Conservation (phyloP, 2,797 vertebrate genomes). For the Loriculus beryllinus region DNA sequence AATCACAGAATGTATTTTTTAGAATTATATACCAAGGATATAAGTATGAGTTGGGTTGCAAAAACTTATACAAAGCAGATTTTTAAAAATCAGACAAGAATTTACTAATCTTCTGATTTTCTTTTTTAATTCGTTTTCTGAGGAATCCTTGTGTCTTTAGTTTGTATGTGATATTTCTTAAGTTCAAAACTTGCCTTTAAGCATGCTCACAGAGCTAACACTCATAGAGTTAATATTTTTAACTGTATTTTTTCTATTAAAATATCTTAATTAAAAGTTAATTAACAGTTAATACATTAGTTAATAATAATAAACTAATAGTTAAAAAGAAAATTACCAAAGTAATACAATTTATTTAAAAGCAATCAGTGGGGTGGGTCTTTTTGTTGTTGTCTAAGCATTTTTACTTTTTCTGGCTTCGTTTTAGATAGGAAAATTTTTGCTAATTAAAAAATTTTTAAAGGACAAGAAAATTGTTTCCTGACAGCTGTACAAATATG, state of each 20-base stretch:
- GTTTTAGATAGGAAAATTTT: not conserved
- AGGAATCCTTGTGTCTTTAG: not conserved
- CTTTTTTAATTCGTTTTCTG: not conserved
- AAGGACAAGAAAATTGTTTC: not conserved
- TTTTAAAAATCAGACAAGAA: not conserved
- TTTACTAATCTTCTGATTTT: not conserved
- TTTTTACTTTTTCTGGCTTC: not conserved
- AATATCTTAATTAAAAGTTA: not conserved
- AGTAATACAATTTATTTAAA: not conserved
- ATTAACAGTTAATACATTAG: not conserved
- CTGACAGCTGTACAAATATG: not conserved
- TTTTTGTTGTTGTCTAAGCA: not conserved
- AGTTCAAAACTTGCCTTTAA: not conserved
- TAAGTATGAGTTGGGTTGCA: not conserved
- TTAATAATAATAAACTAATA: too few species aligned
- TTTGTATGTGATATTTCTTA: not conserved
- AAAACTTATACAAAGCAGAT: not conserved
- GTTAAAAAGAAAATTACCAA: not conserved
- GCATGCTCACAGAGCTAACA: not conserved
- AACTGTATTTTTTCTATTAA: fast-evolving
- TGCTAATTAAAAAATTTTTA: not conserved
- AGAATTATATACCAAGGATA: not conserved
- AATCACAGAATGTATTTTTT: not conserved
- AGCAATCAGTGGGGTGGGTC: fast-evolving
- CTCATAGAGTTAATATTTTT: not conserved